Base-by-base conservation (phyloP, 1,140 invertebrate genomes). In the Pseudomyrmex pallidus region DNA sequence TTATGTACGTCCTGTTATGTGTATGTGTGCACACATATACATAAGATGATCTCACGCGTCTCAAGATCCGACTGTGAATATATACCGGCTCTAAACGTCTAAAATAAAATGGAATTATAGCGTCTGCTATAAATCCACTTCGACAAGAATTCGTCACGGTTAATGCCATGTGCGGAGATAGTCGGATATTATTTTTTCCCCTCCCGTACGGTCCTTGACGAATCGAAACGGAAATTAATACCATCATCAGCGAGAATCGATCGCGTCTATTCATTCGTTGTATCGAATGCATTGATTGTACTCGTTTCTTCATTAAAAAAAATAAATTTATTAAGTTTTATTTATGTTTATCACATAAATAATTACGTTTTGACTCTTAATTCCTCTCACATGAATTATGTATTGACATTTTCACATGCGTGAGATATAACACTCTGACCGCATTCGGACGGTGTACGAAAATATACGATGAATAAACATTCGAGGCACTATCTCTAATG, bases 151-250 rank as follows among this genome's bases (percentile, higher is more conserved):
- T 91, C 72, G 91, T 90, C 85, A 89, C 86, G 90, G 85, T 74
- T 88, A 74, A 91, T 90, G 85, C 86, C 84, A 89, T 80, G 80
- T 82, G 84, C 91, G 86, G 84, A 78, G 67, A 62, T 76, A 64
- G 77, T 82, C 82, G 89, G 85, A 91, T 90, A 90, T 92, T 90
- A 90, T 92, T 91, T 91, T 89, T 87, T 74, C 76, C 72, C 74
- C 50, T 78, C 59, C 35, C 25, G 17, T 80, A 80, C 70, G 20
- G 64, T 80, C 80, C 90, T 88, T 91, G 88, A 91, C 91, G 83
- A 93, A 93, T 92, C 83, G 89, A 90, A 88, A 61, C 91, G 92
- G 91, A 93, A 93, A 93, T 93, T 93, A 90, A 91, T 85, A 83
- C 74, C 7, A 35, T 35, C 35, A 7, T 35, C 35, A 78, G 87